Base-by-base conservation (phyloP, 2,888 invertebrate species). In the Stegana nigrithorax region DNA sequence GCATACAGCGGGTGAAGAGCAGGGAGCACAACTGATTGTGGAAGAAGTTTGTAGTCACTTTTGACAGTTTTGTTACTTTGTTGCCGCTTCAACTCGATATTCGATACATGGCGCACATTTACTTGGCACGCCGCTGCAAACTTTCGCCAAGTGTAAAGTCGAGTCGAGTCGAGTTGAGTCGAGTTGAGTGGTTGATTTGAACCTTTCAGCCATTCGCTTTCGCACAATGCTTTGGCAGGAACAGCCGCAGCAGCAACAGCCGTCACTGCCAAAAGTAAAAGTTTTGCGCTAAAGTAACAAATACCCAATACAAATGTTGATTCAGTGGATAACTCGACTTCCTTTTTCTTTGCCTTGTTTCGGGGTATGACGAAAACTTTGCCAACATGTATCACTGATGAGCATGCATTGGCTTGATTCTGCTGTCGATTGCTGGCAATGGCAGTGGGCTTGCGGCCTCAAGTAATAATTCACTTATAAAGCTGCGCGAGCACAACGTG, bases 261-360 rank as follows among this genome's bases (percentile, higher is more conserved):
- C 2, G 14, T 10, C 4, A 36, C 36, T 36, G 36, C 36, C 14
- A 32, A 56, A 53, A 59, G 44, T 60, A 55, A 36, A 60, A 60
- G 60, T 60, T 51, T 17, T n/a, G 25, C 26, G 42, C 42, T 21
- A 59, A 62, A 42, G 44, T 6, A 45, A 53, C 44, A 66, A 56
- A 63, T 51, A 53, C 36, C 64, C 73, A 73, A 73, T 71, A 71
- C 65, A 75, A 75, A 71, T 75, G 71, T 80, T 80, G 75, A 71
- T 71, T 71, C 70, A 69, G 62, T 65, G 73, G 60, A 73, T 71
- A 69, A 68, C 63, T 75, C 66, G 21, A 7, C 50, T 60, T 45
- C n/a, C 50, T 19, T n/a, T 21, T 10, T 36, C 36, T n/a, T 32
- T 32, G 32, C 32, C 32, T 32, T 32, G 8, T n/a, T 12, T 36